Conservation (phyloP, 2,888 invertebrate genomes). For the Nomada ruficornis region DNA sequence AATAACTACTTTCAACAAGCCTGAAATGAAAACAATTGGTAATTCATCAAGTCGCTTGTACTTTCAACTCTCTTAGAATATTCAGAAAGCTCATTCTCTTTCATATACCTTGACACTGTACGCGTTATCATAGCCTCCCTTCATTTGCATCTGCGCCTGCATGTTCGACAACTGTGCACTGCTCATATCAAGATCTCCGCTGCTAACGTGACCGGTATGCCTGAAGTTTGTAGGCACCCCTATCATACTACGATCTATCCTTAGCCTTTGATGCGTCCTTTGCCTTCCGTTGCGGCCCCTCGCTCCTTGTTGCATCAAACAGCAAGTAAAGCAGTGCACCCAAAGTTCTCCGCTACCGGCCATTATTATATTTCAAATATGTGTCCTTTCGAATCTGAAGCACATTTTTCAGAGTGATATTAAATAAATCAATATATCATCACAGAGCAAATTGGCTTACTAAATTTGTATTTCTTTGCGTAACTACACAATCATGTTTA, state of each 20-base stretch:
- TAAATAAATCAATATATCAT: not conserved
- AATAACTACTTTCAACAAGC: conserved; percentile 55
- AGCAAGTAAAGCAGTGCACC: conserved; percentile 97
- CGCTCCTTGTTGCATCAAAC: conserved; percentile 92
- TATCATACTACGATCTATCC: conserved; percentile 97
- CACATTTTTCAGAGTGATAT: not conserved
- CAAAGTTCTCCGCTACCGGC: conserved; percentile 92
- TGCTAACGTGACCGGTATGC: conserved; percentile 96
- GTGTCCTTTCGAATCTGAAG: conserved; percentile 18
- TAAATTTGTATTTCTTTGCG: not conserved
- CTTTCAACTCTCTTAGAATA: not conserved
- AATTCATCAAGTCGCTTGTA: not conserved
- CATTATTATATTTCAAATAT: conserved; percentile 82
- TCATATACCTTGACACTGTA: conserved; percentile 86
- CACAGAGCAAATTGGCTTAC: not conserved
- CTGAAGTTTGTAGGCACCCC: conserved; percentile 97
- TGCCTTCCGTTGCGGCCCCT: conserved; percentile 85
- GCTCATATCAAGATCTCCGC: conserved; percentile 94
- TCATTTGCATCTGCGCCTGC: conserved; percentile 97
- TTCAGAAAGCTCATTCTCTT: too few species aligned
- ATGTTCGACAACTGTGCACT: conserved; percentile 93
- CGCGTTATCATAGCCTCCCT: conserved; percentile 95
- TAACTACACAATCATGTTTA: not conserved
- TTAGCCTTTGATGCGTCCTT: conserved; percentile 87
- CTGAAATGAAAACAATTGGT: conserved; percentile 28